phyloP scores from a whole-genome alignment of 2,888 invertebrate species.

The Pachymerium ferrugineum region DNA sequence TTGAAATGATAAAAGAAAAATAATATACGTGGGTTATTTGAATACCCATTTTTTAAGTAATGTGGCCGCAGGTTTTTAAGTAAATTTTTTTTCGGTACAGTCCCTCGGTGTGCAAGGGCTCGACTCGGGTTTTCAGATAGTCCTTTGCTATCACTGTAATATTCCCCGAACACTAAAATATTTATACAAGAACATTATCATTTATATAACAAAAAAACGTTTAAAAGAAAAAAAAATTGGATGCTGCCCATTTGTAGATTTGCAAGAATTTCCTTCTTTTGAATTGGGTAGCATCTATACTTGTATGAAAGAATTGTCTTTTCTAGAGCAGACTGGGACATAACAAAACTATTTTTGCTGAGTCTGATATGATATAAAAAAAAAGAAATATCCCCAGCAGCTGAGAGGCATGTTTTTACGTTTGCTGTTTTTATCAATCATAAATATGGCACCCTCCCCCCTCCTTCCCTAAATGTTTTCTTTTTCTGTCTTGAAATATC shows the following conservation, averaged over 20 bases:
- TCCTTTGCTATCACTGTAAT: slow-evolving; percentile 33
- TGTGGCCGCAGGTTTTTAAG: not conserved
- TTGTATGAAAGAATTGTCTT: slow-evolving; percentile 30
- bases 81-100: slow-evolving; percentile 10
- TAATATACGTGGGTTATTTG: not conserved
- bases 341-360: slow-evolving; percentile 34
- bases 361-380: slow-evolving; percentile 7
- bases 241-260: slow-evolving; percentile 32
- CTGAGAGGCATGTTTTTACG: not conserved
- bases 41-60: not conserved
- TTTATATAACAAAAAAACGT: slow-evolving; percentile 30
- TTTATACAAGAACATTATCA: slow-evolving; percentile 34
- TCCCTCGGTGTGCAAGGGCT: not conserved
- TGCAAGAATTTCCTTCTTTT: slow-evolving; percentile 29
- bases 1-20: not conserved
- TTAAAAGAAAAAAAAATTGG: slow-evolving; percentile 19
- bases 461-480: not conserved
- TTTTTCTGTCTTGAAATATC: not conserved
- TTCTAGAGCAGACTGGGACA: slow-evolving; percentile 26
- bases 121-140: slow-evolving; percentile 4
- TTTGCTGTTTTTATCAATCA: not conserved
- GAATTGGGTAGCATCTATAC: slow-evolving; percentile 17
- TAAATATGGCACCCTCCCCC: not conserved
- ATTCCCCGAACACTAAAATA: slow-evolving; percentile 31
- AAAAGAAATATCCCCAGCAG: slow-evolving; percentile 22